A percentile compares a stretch with the other conserved stretches of the same genome.
Conservation (phyloP, 2,888 invertebrate species). For the Drosophila longiperda region DNA sequence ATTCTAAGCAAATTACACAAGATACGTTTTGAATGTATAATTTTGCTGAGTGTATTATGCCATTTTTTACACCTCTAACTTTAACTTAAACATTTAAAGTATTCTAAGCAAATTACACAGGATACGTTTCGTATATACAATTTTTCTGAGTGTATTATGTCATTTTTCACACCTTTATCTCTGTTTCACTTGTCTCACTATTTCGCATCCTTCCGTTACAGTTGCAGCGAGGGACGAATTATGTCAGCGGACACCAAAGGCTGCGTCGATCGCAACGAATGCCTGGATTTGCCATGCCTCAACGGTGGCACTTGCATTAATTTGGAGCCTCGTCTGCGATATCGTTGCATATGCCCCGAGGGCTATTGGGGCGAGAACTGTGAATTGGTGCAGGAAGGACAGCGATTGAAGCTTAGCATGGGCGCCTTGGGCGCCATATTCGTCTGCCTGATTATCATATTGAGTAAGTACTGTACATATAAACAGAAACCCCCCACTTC, state of each 20-base stretch:
- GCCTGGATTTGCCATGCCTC: conserved; percentile 96
- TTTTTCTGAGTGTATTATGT: neutral
- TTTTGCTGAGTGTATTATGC: neutral
- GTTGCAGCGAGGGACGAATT: conserved; percentile 96
- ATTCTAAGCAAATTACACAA: neutral
- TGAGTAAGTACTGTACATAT: conserved; percentile 90
- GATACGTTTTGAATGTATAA: neutral
- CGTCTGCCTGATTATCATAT: conserved; percentile 97
- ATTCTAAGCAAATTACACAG: neutral
- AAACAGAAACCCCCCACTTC: no score
- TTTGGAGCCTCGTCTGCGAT: conserved; percentile 93
- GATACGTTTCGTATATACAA: neutral
- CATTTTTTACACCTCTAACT: neutral
- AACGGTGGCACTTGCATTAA: conserved; percentile 97
- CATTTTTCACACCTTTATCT: neutral
- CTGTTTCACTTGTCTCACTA: neutral
- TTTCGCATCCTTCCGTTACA: conserved; percentile 79
- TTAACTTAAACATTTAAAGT: neutral
- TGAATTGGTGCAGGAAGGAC: conserved; percentile 96
- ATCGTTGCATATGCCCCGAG: conserved; percentile 95
- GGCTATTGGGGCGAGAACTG: conserved; percentile 98
- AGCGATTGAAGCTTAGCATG: conserved; percentile 97
- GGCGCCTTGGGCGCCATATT: conserved; percentile 98
- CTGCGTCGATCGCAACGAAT: conserved; percentile 98
- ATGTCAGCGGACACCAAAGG: conserved; percentile 95